A percentile compares a stretch with the other conserved stretches of the same genome.
Conservation (phyloP, 2,797 vertebrate species). For the Xiphorhynchus erythropygius region DNA sequence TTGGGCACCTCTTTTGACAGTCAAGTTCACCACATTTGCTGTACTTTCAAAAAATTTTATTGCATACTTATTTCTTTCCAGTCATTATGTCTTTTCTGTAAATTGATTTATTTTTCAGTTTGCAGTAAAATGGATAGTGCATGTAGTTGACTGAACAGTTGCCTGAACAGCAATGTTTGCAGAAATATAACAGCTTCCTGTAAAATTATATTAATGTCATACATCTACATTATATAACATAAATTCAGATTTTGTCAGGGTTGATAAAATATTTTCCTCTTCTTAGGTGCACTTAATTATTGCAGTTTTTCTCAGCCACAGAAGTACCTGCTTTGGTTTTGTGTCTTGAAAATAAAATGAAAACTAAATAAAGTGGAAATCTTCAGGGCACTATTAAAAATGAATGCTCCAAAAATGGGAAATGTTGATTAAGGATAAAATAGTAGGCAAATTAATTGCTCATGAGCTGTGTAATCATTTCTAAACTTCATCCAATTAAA, state of each 20-base stretch:
- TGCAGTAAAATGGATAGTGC: not conserved
- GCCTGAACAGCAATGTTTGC: not conserved
- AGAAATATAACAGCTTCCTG: not conserved
- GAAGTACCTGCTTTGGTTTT: conserved; percentile 11
- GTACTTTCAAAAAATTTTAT: not conserved
- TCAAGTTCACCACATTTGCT: not conserved
- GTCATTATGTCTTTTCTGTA: not conserved
- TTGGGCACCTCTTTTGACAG: not conserved
- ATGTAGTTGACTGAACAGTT: not conserved
- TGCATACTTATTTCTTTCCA: not conserved
- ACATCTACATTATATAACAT: not conserved
- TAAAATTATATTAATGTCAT: not conserved
- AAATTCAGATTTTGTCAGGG: not conserved
- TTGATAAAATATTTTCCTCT: not conserved
- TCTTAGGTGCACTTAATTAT: not conserved
- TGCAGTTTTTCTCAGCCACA: not conserved
- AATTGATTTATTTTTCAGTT: not conserved
- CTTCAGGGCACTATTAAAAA: conserved; percentile 38
- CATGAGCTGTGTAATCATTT: conserved; percentile 24
- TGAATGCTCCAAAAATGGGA: conserved; percentile 15
- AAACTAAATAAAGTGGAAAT: conserved; percentile 51
- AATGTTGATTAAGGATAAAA: conserved; percentile 70
- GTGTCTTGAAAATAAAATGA: conserved; percentile 45
- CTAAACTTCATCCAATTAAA: conserved; percentile 1
- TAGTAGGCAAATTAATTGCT: conserved; percentile 53